Percentiles rank a stretch among this genome's conserved stretches.
These are phyloP conservation scores for Automeris io DNA, from an alignment of 2,888 invertebrate species.

Conservation along the genomic window DNA sequence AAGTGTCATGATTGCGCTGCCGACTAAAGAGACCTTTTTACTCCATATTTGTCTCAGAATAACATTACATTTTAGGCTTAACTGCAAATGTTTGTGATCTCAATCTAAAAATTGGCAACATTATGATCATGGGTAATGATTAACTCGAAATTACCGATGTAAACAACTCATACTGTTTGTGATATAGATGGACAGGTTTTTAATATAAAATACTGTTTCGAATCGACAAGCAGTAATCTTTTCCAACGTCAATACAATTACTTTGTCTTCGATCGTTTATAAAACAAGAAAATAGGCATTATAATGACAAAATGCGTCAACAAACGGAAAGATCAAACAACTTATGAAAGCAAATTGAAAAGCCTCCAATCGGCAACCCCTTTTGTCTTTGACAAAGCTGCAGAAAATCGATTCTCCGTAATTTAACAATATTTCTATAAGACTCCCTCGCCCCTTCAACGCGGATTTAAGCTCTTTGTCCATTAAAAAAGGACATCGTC, in stretches of 20 bases:
- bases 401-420: slow-evolving; percentile 52
- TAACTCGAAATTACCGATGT: too few species aligned
- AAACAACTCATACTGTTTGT: too few species aligned
- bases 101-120: too few species aligned
- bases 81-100: too few species aligned
- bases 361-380: slow-evolving; percentile 29
- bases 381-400: slow-evolving; percentile 27
- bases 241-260: neutral
- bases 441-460: slow-evolving; percentile 24
- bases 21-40: too few species aligned
- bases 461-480: slow-evolving; percentile 51
- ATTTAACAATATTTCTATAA: slow-evolving; percentile 63
- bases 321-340: slow-evolving; percentile 38
- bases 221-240: too few species aligned
- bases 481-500: slow-evolving; percentile 33
- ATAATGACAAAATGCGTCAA: slow-evolving; percentile 27
- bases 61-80: too few species aligned
- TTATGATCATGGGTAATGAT: too few species aligned
- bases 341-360: slow-evolving; percentile 41
- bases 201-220: too few species aligned
- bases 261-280: neutral
- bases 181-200: too few species aligned
- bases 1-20: too few species aligned
- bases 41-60: too few species aligned
- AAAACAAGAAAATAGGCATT: slow-evolving; percentile 7